Percentiles rank a stretch among this genome's conserved stretches.
Conservation (phyloP, 2,888 invertebrate species). For the Luperina nickerlii region DNA sequence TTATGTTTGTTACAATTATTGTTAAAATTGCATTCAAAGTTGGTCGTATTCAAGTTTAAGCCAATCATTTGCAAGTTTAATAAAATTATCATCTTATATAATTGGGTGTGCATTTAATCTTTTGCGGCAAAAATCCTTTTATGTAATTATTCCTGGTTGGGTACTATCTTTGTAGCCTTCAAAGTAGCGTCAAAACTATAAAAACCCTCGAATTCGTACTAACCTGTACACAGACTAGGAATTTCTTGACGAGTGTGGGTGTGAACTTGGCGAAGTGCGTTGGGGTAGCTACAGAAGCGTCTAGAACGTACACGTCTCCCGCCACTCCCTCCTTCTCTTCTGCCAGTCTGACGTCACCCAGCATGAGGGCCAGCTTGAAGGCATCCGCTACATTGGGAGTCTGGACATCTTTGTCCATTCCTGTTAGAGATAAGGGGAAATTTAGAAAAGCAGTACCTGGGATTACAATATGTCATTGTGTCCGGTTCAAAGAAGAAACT, state of each 20-base stretch:
- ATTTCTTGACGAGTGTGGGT: conserved; percentile 95
- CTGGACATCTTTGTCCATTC: conserved; percentile 92
- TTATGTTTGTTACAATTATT: background rate
- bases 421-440: conserved; percentile 67
- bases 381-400: conserved; percentile 94
- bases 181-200: background rate
- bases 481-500: background rate
- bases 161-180: background rate
- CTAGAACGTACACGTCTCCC: conserved; percentile 95
- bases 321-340: conserved; percentile 95
- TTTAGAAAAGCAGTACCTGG: background rate
- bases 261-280: conserved; percentile 96
- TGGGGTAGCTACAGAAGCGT: conserved; percentile 94
- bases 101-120: background rate
- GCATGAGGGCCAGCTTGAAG: conserved; percentile 95
- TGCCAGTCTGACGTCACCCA: conserved; percentile 94
- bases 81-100: background rate
- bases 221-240: conserved; percentile 95
- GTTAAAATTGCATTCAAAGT: background rate
- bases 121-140: background rate
- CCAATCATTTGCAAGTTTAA: background rate
- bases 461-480: background rate
- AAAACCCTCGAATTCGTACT: conserved; percentile 35
- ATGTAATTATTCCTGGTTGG: background rate
- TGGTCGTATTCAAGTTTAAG: background rate